Conservation (phyloP, 2,113 vertebrate species). For the Collichthys lucidus region DNA sequence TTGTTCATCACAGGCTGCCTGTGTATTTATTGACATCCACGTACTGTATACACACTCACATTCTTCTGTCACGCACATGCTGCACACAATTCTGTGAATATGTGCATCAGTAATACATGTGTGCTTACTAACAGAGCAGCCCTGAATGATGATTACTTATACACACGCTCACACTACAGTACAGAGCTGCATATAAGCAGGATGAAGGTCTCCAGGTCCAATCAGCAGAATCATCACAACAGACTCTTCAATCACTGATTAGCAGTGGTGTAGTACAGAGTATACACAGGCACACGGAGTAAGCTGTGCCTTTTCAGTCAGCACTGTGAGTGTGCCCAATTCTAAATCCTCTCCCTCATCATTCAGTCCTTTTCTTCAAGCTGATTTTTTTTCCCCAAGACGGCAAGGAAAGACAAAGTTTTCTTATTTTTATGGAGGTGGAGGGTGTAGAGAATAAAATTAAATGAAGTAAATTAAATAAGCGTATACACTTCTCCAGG, state of each 20-base stretch:
- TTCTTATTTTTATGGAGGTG: too few relatives aligned
- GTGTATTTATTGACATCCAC: constrained; percentile 2
- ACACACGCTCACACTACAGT: background rate
- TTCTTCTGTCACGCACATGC: constrained; percentile 7
- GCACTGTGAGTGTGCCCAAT: too few relatives aligned
- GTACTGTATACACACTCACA: background rate
- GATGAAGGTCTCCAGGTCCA: background rate
- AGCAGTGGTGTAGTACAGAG: background rate
- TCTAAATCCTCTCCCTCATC: too few relatives aligned
- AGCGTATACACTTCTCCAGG: too few relatives aligned
- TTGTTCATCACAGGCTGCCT: constrained; percentile 6
- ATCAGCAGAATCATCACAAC: background rate
- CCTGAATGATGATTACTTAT: background rate
- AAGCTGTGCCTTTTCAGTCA: too few relatives aligned
- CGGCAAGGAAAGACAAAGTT: too few relatives aligned
- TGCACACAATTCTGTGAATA: background rate
- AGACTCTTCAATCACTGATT: background rate
- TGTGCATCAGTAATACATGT: background rate
- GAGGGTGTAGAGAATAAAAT: too few relatives aligned
- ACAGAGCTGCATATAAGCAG: background rate
- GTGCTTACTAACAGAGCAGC: background rate
- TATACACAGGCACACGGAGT: too few relatives aligned
- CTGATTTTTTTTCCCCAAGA: too few relatives aligned
- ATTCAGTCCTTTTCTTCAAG: too few relatives aligned
- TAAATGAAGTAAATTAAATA: too few relatives aligned